Base-by-base conservation (phyloP, 2,797 vertebrate species). In the Zalophus californianus region DNA sequence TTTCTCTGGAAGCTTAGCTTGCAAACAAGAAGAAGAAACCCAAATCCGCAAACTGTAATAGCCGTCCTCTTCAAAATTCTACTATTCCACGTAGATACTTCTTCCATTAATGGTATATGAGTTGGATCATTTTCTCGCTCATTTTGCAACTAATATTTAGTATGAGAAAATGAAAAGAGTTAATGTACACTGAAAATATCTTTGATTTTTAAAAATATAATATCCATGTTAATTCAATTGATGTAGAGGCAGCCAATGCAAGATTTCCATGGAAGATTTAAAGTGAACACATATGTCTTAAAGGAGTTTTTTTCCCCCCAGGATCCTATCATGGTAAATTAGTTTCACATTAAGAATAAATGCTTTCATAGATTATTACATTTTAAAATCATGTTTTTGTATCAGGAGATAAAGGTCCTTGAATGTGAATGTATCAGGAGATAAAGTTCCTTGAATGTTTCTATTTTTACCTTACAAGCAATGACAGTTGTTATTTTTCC, bases 11-110 rank as follows among this genome's bases (percentile, higher is more conserved):
- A 96, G 94, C 93, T 95, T 91, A 98, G 95, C 96, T 98, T 99
- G 90, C 90, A 98, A 77, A 99, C 44, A 83, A 99, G 95, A n/a
- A 99, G 96, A 70, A 99, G 89, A 97, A 99, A 86, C 9, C 97
- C 96, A 90, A 98, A 99, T 96, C 99, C 99, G 3, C 99, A 97
- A 29, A 98, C 16, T 60, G 99, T 98, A 96, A 99, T 58, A 5
- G 96, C 97, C 15, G 98, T 98, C 21, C 97, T 96, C 97, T 98
- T 98, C 52, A 99, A 86, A 95, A 98, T 62, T 96, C 72, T 95
- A 89, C 97, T 98, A 94, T 97, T 91, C 98, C 98, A 98, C 29
- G 88, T 90, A 95, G 97, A 94, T 90, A 96, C 79, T 97, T 98
- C 97, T 96, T 98, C 97, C 70, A 80, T 97, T 54, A 96, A 96